Evolutionary conservation across 2,797 vertebrate genomes (phyloP), one percentile per base, ranked within the genome.

Genomic region (Antrozous pallidus): DNA sequence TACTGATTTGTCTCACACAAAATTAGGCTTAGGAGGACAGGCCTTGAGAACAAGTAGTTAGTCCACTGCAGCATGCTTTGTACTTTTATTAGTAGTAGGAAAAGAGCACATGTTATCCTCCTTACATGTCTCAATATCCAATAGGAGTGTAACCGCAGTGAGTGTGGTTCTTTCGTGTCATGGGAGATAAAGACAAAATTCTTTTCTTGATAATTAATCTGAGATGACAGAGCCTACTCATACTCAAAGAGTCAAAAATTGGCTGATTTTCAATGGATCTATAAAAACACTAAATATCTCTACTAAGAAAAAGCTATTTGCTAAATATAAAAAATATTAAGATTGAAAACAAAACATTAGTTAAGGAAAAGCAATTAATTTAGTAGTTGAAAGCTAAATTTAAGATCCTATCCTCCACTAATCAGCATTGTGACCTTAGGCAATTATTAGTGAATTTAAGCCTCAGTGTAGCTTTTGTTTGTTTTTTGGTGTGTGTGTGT

Each of bases 201-300:
- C 77, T 95, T 97, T 97, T 97, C 26, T 80, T 97, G 97, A 97
- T 96, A 83, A 94, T 88, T 94, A 80, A 24, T 71, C 33, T 93
- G 45, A 61, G 70, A 79, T 94, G 96, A 70, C 73, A 94, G 67
- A 93, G 82, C 67, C 81, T 84, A 95, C 95, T 97, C 74, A 95
- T 51, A 75, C 20, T 93, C 71, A 94, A 94, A n/a, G 28, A 58
- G 47, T 79, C 69, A 1, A 47, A 63, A 95, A 95, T 8, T 84
- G 90, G 78, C 69, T 92, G 31, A 6, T 12, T 97, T 97, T 96
- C 71, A 97, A 83, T 70, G 74, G 20, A n/a, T 65, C 92, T 95
- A 49, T 77, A 95, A 85, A 91, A 96, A 94, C 20, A 75, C 2
- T 83, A 82, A 65, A 11, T 47, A 87, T 88, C 81, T 9, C 33